These are phyloP conservation scores for Cylindroiulus punctatus DNA, from an alignment of 2,888 invertebrate genomes.

Conservation along the genomic window DNA sequence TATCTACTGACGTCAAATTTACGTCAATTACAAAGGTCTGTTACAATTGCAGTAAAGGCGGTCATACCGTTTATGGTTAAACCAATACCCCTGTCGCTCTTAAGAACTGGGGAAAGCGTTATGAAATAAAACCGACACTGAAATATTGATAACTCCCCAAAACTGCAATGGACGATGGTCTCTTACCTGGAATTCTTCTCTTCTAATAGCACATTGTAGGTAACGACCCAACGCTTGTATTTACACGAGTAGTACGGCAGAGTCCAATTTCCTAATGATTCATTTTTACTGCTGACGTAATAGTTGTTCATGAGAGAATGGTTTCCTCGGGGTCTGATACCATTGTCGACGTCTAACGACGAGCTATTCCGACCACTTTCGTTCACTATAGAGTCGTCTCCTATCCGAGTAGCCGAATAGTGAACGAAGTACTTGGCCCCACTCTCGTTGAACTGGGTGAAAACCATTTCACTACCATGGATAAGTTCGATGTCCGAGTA, in stretches of 20 bases:
- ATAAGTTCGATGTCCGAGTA: conserved; percentile 51
- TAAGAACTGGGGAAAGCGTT: too few species aligned
- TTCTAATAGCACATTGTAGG: conserved; percentile 74
- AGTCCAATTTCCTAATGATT: conserved; percentile 80
- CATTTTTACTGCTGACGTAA: background rate
- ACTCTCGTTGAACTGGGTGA: background rate
- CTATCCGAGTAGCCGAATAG: background rate
- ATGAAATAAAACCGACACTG: too few species aligned
- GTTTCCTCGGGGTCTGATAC: background rate
- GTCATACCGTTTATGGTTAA: too few species aligned
- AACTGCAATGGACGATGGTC: too few species aligned
- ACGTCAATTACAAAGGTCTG: too few species aligned
- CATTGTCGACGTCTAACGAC: background rate
- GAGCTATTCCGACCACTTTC: background rate
- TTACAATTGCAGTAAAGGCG: too few species aligned
- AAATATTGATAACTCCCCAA: too few species aligned
- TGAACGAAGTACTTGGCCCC: conserved; percentile 19
- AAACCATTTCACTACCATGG: conserved; percentile 49
- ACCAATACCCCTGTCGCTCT: too few species aligned
- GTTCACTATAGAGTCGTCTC: background rate
- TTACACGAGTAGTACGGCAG: conserved; percentile 87
- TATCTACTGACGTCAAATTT: too few species aligned
- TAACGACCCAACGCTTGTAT: conserved; percentile 81
- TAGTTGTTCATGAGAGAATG: background rate
- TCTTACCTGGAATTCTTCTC: background rate